These are phyloP conservation scores for Bathynomus jamesi DNA, from an alignment of 1,140 invertebrate species.

Conservation along the genomic window DNA sequence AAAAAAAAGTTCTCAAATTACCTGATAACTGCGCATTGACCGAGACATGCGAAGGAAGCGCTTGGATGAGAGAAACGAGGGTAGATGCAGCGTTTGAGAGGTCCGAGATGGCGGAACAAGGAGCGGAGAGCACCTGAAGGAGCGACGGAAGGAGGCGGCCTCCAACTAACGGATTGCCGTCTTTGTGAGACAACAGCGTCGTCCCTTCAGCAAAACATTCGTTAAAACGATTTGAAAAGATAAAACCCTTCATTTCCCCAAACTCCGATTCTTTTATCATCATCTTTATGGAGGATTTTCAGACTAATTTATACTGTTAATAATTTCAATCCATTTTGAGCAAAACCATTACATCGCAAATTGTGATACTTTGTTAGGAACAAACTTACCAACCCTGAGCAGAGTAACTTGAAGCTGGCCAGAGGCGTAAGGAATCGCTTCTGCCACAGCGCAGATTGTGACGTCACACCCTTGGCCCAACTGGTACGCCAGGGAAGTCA, in stretches of 20 bases:
- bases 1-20: too few relatives aligned
- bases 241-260: too few relatives aligned
- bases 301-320: too few relatives aligned
- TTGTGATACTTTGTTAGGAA: too few relatives aligned
- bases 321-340: too few relatives aligned
- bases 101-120: slow-evolving; percentile 18
- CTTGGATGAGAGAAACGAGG: slow-evolving; percentile 27
- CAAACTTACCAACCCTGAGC: neutral
- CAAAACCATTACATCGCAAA: too few relatives aligned
- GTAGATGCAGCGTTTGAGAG: slow-evolving; percentile 29
- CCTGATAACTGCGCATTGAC: slow-evolving; percentile 25
- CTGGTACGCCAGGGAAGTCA: neutral
- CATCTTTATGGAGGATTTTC: too few relatives aligned
- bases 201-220: too few relatives aligned
- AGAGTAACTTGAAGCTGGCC: neutral
- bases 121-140: slow-evolving; percentile 29
- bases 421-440: neutral
- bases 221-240: too few relatives aligned
- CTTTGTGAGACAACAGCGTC: slow-evolving; percentile 16
- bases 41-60: slow-evolving; percentile 20
- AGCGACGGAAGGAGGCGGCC: slow-evolving; percentile 24
- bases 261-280: too few relatives aligned
- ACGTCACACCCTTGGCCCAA: neutral
- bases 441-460: neutral
- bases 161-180: slow-evolving; percentile 32